Evolutionary conservation across 2,888 invertebrate genomes (phyloP).

Genomic region (Cepaea hortensis): DNA sequence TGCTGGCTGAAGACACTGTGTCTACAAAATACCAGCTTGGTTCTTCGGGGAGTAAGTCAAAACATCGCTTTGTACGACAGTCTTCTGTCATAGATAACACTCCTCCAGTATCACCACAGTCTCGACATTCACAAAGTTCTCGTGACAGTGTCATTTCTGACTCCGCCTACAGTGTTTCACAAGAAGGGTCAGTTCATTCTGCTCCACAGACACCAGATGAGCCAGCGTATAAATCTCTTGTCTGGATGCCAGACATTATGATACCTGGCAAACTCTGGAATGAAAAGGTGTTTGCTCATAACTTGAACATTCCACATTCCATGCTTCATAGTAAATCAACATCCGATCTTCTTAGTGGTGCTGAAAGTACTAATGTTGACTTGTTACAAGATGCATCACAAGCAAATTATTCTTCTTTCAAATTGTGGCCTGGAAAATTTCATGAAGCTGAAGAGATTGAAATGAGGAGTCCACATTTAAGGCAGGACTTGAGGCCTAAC

Average conservation of each 20-base stretch:
- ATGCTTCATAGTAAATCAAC: slow-evolving; percentile 30
- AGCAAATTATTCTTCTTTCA: slow-evolving; percentile 23
- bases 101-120: slow-evolving; percentile 67
- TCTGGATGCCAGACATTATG: slow-evolving; percentile 37
- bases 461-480: slow-evolving; percentile 34
- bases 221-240: not conserved
- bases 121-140: slow-evolving; percentile 66
- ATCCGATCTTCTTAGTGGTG: slow-evolving; percentile 3
- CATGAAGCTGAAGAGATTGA: slow-evolving; percentile 52
- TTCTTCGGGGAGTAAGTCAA: slow-evolving; percentile 28
- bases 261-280: slow-evolving; percentile 10
- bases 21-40: slow-evolving; percentile 41
- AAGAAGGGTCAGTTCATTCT: slow-evolving; percentile 47
- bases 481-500: slow-evolving; percentile 39
- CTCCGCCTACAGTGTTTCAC: slow-evolving; percentile 57
- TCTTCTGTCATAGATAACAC: slow-evolving; percentile 62
- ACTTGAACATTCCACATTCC: not conserved
- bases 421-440: slow-evolving; percentile 44
- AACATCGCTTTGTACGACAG: slow-evolving; percentile 49
- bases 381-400: not conserved
- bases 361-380: not conserved
- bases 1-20: slow-evolving; percentile 59
- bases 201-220: slow-evolving; percentile 54
- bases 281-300: slow-evolving; percentile 19
- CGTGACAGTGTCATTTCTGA: slow-evolving; percentile 66